phyloP scores from a whole-genome alignment of 1,140 invertebrate species.

The Aethina tumida region DNA sequence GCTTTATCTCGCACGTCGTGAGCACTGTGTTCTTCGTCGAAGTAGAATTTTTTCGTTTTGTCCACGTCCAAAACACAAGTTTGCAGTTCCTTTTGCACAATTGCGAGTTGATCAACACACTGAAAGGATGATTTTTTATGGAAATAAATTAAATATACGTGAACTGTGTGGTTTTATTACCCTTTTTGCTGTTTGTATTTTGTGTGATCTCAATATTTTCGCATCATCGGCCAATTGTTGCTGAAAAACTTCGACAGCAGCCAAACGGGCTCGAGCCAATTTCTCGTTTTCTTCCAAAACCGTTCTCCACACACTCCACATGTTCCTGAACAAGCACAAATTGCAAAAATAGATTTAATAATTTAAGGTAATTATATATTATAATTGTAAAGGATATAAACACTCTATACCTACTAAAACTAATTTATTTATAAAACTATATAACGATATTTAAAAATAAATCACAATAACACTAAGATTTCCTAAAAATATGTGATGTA shows the following conservation, averaged over 20 bases:
- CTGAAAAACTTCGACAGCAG: conserved; percentile 88
- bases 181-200: conserved; percentile 81
- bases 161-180: conserved; percentile 37
- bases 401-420: too few relatives aligned
- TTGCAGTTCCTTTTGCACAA: conserved; percentile 86
- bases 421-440: too few relatives aligned
- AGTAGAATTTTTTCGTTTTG: conserved; percentile 90
- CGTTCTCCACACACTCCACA: conserved; percentile 92
- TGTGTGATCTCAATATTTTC: conserved; percentile 72
- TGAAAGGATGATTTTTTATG: too few relatives aligned
- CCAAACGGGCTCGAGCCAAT: conserved; percentile 76
- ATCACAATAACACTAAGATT: too few relatives aligned
- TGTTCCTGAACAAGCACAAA: conserved; percentile 73
- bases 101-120: conserved; percentile 74
- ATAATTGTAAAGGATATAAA: too few relatives aligned
- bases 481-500: too few relatives aligned
- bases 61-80: conserved; percentile 80
- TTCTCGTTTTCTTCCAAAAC: conserved; percentile 94
- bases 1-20: conserved; percentile 92
- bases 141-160: conserved; percentile 8
- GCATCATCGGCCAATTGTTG: conserved; percentile 89
- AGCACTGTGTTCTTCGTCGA: conserved; percentile 89
- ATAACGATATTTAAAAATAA: too few relatives aligned
- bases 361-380: too few relatives aligned
- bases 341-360: too few relatives aligned